A percentile compares a stretch with the other conserved stretches of the same genome.
Evolutionary conservation across 2,113 vertebrate genomes (phyloP).

Genomic region (Hippocampus guttulatus): DNA sequence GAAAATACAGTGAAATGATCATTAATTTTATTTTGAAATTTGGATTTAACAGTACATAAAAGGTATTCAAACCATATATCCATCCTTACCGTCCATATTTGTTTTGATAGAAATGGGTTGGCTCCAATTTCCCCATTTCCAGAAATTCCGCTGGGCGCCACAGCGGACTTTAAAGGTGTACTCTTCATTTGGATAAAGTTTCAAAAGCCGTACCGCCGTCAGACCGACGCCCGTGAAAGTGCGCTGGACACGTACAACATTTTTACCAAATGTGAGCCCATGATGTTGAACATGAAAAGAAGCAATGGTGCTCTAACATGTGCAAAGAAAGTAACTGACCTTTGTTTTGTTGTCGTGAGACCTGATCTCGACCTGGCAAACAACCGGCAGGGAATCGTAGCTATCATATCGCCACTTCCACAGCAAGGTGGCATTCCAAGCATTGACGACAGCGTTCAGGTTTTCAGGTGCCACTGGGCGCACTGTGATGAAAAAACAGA

Average conservation of each 20-base stretch:
- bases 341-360: constrained; percentile 14
- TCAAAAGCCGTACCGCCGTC: constrained; percentile 34
- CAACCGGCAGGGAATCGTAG: constrained; percentile 55
- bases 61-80: background rate
- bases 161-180: constrained; percentile 61
- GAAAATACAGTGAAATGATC: background rate
- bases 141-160: constrained; percentile 61
- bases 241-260: constrained; percentile 43
- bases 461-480: constrained; percentile 52
- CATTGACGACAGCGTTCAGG: background rate
- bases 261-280: background rate
- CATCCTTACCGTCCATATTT: constrained; percentile 53
- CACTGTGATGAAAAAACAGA: constrained; percentile 44
- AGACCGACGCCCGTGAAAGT: constrained; percentile 59
- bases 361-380: constrained; percentile 62
- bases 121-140: constrained; percentile 73
- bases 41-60: background rate
- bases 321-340: constrained; percentile 43
- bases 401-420: constrained; percentile 62
- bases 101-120: constrained; percentile 52
- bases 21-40: background rate
- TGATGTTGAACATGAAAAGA: background rate
- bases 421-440: constrained; percentile 60
- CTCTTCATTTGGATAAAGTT: constrained; percentile 53
- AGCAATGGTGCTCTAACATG: background rate